These are phyloP conservation scores for Acridotheres tristis DNA, from an alignment of 2,797 vertebrate genomes.

Conservation along the genomic window DNA sequence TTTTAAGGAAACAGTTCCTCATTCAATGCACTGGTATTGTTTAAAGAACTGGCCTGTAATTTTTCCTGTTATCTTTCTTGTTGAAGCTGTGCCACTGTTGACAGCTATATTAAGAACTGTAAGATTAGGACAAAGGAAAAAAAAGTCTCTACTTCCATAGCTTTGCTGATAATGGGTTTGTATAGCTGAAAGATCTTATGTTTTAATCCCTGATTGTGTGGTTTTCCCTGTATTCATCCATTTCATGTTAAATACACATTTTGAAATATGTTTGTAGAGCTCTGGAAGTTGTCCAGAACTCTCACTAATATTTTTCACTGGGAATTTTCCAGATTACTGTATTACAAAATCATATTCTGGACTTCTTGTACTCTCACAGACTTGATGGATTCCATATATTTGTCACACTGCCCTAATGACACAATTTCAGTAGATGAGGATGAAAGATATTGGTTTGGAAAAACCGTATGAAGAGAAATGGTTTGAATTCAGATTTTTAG, in stretches of 20 bases:
- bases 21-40: fast-evolving
- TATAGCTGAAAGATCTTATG: not conserved
- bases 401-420: not conserved
- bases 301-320: not conserved
- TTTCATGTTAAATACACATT: not conserved
- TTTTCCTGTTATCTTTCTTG: not conserved
- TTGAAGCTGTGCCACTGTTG: not conserved
- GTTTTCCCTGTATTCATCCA: not conserved
- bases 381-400: not conserved
- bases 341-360: not conserved
- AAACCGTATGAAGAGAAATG: not conserved
- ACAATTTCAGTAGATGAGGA: not conserved
- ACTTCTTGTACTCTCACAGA: not conserved
- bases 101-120: not conserved
- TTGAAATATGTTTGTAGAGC: not conserved
- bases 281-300: not conserved
- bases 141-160: fast-evolving
- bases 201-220: not conserved
- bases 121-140: not conserved
- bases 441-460: not conserved
- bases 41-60: not conserved
- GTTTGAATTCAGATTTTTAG: not conserved
- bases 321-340: not conserved
- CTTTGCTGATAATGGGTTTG: not conserved
- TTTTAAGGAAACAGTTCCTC: not conserved